Evolutionary conservation across 35 echinoderm and acorn worm species (phyloP).

Genomic region (Holothuria glaberrima): DNA sequence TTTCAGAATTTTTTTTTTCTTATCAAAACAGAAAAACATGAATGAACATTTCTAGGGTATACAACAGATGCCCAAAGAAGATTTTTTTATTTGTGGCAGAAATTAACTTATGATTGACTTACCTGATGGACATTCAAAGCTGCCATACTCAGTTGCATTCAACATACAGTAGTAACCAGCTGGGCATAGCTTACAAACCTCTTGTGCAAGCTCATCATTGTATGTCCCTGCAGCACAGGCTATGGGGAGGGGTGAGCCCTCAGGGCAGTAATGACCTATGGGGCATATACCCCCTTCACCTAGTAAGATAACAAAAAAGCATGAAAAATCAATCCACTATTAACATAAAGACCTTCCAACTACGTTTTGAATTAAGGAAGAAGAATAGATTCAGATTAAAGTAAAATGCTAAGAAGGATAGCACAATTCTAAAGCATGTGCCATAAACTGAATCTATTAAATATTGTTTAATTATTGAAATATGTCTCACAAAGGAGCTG

Average conservation of each 20-base stretch:
- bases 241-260: conserved; percentile 57
- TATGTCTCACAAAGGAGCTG: no score
- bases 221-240: conserved; percentile 84
- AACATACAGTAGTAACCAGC: conserved; percentile 90
- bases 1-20: not conserved
- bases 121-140: conserved; percentile 81
- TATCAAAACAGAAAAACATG: not conserved
- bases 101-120: not conserved
- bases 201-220: conserved; percentile 63
- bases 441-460: no score
- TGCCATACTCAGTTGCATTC: conserved; percentile 76
- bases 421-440: no score
- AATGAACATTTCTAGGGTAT: not conserved
- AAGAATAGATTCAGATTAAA: not conserved
- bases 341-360: not conserved
- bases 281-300: conserved; percentile 97
- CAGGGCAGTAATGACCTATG: conserved; percentile 94
- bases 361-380: not conserved
- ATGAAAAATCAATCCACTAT: not conserved
- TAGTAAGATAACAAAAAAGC: conserved; percentile 10
- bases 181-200: conserved; percentile 71
- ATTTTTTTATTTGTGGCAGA: not conserved
- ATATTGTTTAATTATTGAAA: no score
- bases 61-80: not conserved
- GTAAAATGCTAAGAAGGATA: no score